Conservation (phyloP, 2,888 invertebrate species). For the Cactoblastis cactorum region DNA sequence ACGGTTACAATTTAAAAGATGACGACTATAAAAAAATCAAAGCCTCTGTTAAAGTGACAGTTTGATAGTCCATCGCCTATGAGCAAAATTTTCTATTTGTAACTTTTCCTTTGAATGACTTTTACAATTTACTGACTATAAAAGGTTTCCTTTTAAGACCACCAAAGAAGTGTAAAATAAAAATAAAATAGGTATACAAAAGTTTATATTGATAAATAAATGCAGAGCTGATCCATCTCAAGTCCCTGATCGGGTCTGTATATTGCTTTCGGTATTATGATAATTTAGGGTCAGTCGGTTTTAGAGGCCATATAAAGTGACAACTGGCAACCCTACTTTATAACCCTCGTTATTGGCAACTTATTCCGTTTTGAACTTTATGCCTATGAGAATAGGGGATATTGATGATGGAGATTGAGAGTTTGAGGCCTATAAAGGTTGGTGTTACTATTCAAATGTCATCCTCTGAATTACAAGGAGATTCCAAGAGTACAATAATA, state of each 20-base stretch:
- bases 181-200: too few relatives aligned
- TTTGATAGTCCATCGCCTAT: too few relatives aligned
- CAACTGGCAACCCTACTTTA: conserved; percentile 15
- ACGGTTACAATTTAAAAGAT: too few relatives aligned
- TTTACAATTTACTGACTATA: background rate
- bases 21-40: too few relatives aligned
- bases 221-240: conserved; percentile 1
- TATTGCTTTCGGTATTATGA: conserved; percentile 14
- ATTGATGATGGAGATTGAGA: conserved; percentile 1
- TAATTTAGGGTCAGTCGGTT: conserved; percentile 15
- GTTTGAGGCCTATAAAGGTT: background rate
- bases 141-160: background rate
- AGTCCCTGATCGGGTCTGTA: conserved; percentile 11
- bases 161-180: background rate
- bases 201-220: background rate
- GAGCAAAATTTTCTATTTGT: too few relatives aligned
- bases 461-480: background rate
- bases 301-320: conserved; percentile 14
- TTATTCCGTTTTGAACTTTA: conserved; percentile 12
- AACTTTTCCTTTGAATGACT: too few relatives aligned
- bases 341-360: conserved; percentile 1
- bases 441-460: conserved; percentile 4
- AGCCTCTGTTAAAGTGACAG: too few relatives aligned
- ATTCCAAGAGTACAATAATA: background rate
- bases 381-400: background rate